Conservation (phyloP, 2,113 vertebrate species). For the Genyomyrus donnyi region DNA sequence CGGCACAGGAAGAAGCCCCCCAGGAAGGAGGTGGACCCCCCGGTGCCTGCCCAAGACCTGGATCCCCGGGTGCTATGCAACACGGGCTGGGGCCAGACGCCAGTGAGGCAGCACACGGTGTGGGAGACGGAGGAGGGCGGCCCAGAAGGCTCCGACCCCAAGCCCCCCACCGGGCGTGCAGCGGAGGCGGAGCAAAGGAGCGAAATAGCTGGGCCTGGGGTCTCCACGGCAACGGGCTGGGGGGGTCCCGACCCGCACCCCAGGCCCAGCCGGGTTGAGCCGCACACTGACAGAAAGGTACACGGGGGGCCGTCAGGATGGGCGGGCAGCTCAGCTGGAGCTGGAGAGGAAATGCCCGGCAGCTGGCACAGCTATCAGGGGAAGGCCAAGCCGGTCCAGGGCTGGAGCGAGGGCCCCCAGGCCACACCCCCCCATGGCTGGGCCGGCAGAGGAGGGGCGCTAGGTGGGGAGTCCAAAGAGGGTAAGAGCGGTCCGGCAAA, state of each 20-base stretch:
- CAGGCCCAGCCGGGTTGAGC: conserved; percentile 71
- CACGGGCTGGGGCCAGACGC: conserved; percentile 96
- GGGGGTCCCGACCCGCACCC: conserved; percentile 60
- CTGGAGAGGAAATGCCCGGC: conserved; percentile 77
- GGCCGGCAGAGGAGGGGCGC: conserved; percentile 46
- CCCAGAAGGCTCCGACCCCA: conserved; percentile 77
- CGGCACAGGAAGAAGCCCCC: conserved; percentile 54
- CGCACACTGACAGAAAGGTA: conserved; percentile 69
- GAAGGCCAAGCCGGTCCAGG: conserved; percentile 70
- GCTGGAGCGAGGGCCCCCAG: conserved; percentile 64
- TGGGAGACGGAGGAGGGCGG: conserved; percentile 89
- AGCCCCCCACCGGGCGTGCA: conserved; percentile 55
- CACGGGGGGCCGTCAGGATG: conserved; percentile 74
- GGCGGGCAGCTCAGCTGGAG: conserved; percentile 66
- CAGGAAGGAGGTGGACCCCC: conserved; percentile 57
- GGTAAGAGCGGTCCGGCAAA: conserved; percentile 53
- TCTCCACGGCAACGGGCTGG: conserved; percentile 83
- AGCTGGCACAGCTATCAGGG: conserved; percentile 80
- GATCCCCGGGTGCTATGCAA: conserved; percentile 94
- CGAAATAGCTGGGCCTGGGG: conserved; percentile 81
- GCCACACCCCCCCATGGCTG: conserved; percentile 53
- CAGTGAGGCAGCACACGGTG: conserved; percentile 90
- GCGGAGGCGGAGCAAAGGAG: conserved; percentile 78
- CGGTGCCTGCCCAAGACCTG: conserved; percentile 81
- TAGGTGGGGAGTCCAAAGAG: conserved; percentile 49